phyloP scores from a whole-genome alignment of 1,140 invertebrate genomes.

The Eueides isabella region DNA sequence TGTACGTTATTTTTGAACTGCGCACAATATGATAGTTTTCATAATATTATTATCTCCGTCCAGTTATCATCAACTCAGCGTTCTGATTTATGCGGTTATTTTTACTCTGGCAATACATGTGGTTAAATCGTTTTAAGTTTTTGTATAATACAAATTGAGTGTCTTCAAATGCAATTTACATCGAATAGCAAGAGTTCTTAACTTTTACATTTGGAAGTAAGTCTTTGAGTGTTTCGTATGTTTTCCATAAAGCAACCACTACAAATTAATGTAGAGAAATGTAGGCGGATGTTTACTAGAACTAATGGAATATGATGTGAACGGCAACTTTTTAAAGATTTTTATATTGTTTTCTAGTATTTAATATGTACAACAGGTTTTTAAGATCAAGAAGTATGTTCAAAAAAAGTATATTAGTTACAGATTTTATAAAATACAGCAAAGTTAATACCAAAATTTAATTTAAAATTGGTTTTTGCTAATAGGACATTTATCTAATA shows the following conservation, averaged over 20 bases:
- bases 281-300: not conserved
- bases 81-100: constrained; percentile 16
- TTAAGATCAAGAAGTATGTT: too few relatives aligned
- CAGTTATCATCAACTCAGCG: constrained; percentile 41
- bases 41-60: constrained; percentile 59
- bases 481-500: too few relatives aligned
- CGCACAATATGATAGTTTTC: constrained; percentile 69
- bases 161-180: constrained; percentile 40
- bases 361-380: not conserved
- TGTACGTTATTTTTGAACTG: constrained; percentile 40
- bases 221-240: constrained; percentile 33
- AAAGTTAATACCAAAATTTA: too few relatives aligned
- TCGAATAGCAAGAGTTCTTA: constrained; percentile 41
- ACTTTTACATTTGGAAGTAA: constrained; percentile 27
- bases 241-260: constrained; percentile 39
- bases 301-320: not conserved
- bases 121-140: not conserved
- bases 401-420: too few relatives aligned
- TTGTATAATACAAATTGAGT: constrained; percentile 15
- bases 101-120: not conserved
- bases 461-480: too few relatives aligned
- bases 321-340: not conserved
- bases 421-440: too few relatives aligned
- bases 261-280: constrained; percentile 7
- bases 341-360: not conserved